phyloP scores from a whole-genome alignment of 2,888 invertebrate species.

The Mantis religiosa region DNA sequence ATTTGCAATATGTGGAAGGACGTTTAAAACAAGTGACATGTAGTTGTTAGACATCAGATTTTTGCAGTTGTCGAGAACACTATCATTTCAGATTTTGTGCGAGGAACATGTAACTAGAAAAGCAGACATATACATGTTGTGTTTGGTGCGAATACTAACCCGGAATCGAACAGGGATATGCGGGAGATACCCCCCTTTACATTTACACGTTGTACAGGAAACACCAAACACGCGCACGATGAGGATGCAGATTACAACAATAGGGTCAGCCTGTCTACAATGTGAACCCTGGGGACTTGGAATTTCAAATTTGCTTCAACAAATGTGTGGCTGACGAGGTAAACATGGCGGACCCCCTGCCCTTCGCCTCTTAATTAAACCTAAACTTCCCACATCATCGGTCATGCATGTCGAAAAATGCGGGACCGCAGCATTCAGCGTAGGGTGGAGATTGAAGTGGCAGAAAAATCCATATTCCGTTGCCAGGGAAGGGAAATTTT shows the following conservation, averaged over 20 bases:
- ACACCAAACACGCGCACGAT: neutral
- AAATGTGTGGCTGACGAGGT: neutral
- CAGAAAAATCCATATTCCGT: neutral
- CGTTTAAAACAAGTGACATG: no score
- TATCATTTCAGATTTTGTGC: neutral
- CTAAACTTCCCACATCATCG: conserved; percentile 16
- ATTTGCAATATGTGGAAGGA: no score
- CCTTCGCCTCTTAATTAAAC: conserved; percentile 2
- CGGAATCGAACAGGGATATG: neutral
- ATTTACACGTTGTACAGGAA: neutral
- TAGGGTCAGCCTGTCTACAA: neutral
- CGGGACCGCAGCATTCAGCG: neutral
- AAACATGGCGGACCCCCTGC: neutral
- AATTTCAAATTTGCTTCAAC: neutral
- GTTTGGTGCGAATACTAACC: neutral
- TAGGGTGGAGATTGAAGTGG: neutral
- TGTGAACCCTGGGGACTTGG: neutral
- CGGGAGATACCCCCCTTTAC: neutral
- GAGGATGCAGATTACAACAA: neutral
- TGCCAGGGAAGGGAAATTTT: neutral
- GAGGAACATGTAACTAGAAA: neutral
- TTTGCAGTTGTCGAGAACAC: neutral
- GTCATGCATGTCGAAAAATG: conserved; percentile 3
- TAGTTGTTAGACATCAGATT: no score
- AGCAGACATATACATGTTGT: neutral